Evolutionary conservation across 2,797 vertebrate species (phyloP).

Genomic region (Gadopsis bispinosus): DNA sequence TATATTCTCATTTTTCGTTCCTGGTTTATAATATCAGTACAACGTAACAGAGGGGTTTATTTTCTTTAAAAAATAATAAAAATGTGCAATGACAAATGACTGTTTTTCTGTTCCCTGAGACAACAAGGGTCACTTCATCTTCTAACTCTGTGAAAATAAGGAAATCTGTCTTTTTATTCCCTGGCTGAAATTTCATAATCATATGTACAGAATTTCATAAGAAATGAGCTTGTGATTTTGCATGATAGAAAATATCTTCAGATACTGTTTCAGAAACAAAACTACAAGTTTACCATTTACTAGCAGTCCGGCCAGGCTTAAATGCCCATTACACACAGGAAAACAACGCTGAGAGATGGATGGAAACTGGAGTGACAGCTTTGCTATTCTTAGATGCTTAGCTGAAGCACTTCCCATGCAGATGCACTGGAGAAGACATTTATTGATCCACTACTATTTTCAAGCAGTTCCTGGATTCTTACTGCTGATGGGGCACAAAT

Average conservation of each 20-base stretch:
- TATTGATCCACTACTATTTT: background rate
- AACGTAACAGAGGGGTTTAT: constrained; percentile 32
- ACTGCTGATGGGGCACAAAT: background rate
- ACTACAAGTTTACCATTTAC: background rate
- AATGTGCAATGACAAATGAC: constrained; percentile 16
- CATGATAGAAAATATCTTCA: background rate
- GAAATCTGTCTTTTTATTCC: background rate
- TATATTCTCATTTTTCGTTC: background rate
- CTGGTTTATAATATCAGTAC: constrained; percentile 7
- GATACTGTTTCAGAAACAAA: background rate
- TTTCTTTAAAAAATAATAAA: constrained; percentile 45
- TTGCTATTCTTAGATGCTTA: constrained; percentile 3
- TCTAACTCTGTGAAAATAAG: background rate
- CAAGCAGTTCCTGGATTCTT: background rate
- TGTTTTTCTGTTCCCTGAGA: background rate
- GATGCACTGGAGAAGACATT: constrained; percentile 2
- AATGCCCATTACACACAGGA: background rate
- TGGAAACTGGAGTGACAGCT: constrained; percentile 13
- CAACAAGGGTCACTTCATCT: background rate
- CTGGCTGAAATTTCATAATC: background rate
- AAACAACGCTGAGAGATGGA: constrained; percentile 2
- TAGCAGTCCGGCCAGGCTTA: background rate
- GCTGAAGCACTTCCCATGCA: constrained; percentile 4
- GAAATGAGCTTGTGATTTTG: background rate
- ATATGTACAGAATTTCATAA: background rate